Conservation (phyloP, 2,797 vertebrate genomes). For the Muscicapa striata region DNA sequence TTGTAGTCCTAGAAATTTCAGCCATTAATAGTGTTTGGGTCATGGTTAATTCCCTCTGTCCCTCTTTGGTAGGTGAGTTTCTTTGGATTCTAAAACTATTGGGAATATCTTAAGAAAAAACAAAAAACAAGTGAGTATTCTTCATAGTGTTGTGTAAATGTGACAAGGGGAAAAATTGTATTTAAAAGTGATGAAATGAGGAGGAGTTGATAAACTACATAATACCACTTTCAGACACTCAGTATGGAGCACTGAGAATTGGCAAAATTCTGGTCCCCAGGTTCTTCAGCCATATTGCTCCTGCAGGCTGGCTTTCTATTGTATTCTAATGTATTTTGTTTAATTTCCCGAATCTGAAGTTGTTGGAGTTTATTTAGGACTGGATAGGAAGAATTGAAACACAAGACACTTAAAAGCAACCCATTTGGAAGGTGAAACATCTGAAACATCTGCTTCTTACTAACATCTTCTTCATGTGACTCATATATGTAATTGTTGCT, state of each 20-base stretch:
- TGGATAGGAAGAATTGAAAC: background rate
- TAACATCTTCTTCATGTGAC: background rate
- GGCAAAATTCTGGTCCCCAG: background rate
- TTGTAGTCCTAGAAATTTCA: background rate
- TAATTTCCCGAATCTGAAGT: background rate
- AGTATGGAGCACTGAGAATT: background rate
- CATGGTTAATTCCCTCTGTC: background rate
- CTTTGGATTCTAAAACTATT: background rate
- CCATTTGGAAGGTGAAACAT: background rate
- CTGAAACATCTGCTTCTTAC: background rate
- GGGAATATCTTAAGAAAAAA: background rate
- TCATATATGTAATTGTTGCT: background rate
- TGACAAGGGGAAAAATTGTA: background rate
- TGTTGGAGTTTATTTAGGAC: background rate
- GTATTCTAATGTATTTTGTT: background rate
- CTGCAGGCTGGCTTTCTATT: background rate
- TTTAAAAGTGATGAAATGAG: background rate
- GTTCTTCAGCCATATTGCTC: background rate
- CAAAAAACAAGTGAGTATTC: background rate
- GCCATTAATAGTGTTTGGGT: background rate
- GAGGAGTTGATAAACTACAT: rapidly evolving
- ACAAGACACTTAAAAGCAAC: background rate
- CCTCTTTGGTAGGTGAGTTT: background rate
- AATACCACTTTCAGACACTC: background rate
- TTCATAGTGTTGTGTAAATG: background rate